Evolutionary conservation across 2,797 vertebrate genomes (phyloP).

Genomic region (Halcyon leucocephala): DNA sequence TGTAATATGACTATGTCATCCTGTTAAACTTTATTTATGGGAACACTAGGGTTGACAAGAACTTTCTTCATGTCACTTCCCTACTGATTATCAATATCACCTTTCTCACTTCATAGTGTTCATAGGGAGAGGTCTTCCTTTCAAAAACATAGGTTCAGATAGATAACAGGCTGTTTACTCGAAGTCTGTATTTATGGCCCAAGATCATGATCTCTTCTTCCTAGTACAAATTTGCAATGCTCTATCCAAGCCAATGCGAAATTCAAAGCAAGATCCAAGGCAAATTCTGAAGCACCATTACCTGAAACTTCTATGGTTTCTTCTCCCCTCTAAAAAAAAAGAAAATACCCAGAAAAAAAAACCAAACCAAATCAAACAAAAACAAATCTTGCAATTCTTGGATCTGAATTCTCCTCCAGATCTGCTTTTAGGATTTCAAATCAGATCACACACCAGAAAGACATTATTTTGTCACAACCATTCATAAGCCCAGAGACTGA

Average conservation of each 20-base stretch:
- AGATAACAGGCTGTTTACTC: constrained; percentile 11
- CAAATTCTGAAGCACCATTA: background rate
- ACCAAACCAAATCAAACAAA: background rate
- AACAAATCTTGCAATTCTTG: background rate
- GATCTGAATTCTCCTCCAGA: background rate
- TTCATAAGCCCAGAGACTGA: background rate
- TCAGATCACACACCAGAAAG: background rate
- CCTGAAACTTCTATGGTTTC: background rate
- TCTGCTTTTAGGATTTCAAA: background rate
- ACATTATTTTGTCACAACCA: background rate
- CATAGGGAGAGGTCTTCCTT: constrained; percentile 40
- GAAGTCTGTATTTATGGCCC: background rate
- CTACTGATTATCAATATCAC: constrained; percentile 64
- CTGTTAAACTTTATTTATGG: constrained; percentile 85
- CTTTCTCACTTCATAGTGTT: constrained; percentile 47
- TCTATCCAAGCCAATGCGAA: background rate
- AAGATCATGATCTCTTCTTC: background rate
- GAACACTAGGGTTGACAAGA: constrained; percentile 62
- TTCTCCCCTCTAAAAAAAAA: background rate
- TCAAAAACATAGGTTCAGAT: constrained; percentile 32
- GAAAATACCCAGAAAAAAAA: no score
- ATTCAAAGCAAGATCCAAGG: background rate
- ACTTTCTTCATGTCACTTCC: constrained; percentile 40
- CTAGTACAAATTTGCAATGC: background rate
- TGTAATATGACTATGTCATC: constrained; percentile 81